These are phyloP conservation scores for Octomys mimax DNA, from an alignment of 2,797 vertebrate species.

Conservation along the genomic window DNA sequence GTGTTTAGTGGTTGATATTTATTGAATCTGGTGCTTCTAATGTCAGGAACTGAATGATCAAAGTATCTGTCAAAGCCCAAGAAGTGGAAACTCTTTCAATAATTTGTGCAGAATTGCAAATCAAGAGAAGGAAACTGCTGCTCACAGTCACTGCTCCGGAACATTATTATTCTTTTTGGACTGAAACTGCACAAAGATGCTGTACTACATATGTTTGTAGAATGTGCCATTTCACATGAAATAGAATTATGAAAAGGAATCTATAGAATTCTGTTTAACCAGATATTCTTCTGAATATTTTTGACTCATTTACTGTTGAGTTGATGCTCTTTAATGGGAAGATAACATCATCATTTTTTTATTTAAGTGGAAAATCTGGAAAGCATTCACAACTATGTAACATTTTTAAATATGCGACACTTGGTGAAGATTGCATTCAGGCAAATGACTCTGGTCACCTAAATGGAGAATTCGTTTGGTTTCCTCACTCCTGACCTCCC, in stretches of 20 bases:
- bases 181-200: not conserved
- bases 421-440: not conserved
- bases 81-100: not conserved
- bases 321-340: constrained; percentile 36
- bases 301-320: not conserved
- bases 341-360: constrained; percentile 11
- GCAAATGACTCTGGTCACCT: not conserved
- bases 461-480: constrained; percentile 39
- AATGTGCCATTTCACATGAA: constrained; percentile 50
- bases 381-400: not conserved
- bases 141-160: not conserved
- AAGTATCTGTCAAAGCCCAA: constrained; percentile 18
- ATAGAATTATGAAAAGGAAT: constrained; percentile 46
- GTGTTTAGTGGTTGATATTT: constrained; percentile 14
- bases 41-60: constrained; percentile 18
- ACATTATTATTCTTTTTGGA: constrained; percentile 49
- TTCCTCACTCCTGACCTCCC: not conserved
- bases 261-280: not conserved
- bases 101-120: constrained; percentile 32
- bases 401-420: not conserved
- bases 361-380: constrained; percentile 64
- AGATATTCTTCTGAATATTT: constrained; percentile 43
- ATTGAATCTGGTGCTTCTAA: constrained; percentile 21
- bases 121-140: not conserved
- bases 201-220: not conserved